These are phyloP conservation scores for Hippocampus kuda DNA, from an alignment of 2,797 vertebrate genomes.

Conservation along the genomic window DNA sequence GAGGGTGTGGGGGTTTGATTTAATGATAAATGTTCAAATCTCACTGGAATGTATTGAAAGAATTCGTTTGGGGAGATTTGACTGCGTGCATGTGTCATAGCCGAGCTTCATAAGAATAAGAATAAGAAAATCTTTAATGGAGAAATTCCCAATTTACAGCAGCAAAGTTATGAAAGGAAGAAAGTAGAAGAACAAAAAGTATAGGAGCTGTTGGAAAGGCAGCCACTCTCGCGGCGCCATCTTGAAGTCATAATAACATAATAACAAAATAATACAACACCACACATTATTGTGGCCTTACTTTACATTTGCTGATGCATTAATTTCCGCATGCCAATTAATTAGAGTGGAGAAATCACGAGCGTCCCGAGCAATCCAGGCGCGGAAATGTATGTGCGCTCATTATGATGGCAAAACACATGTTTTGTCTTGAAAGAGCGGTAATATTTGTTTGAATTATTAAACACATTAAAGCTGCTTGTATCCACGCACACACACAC, in stretches of 20 bases:
- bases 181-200: too few relatives aligned
- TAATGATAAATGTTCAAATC: conserved; percentile 39
- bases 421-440: background rate
- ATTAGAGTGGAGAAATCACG: conserved; percentile 23
- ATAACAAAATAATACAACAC: too few relatives aligned
- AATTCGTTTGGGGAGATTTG: conserved; percentile 35
- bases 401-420: conserved; percentile 12
- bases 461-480: conserved; percentile 7
- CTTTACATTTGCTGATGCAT: conserved; percentile 27
- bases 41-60: conserved; percentile 39
- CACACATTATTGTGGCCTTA: background rate
- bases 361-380: too few relatives aligned
- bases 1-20: conserved; percentile 34
- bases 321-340: conserved; percentile 33
- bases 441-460: conserved; percentile 7
- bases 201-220: too few relatives aligned
- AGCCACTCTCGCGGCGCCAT: too few relatives aligned
- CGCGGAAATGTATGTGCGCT: conserved; percentile 7
- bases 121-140: too few relatives aligned
- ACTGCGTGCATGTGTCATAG: background rate
- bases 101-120: background rate
- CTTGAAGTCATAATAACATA: too few relatives aligned
- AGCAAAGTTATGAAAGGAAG: too few relatives aligned
- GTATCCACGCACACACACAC: conserved; percentile 11
- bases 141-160: too few relatives aligned